These are phyloP conservation scores for Paramuricea clavata DNA, from an alignment of 92 coral and sea anemone species.

Conservation along the genomic window DNA sequence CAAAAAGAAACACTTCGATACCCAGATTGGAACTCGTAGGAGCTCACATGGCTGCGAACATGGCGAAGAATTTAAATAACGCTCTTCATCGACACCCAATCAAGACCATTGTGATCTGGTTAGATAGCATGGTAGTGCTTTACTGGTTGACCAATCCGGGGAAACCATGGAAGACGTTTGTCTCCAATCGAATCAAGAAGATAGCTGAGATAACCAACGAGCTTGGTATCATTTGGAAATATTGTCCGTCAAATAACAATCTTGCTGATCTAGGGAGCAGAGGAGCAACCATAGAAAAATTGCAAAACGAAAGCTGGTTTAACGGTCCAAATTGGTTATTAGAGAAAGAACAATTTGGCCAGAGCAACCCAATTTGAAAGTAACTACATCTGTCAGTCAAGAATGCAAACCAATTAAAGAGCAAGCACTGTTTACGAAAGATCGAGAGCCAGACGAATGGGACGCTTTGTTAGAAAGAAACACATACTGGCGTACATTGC, in stretches of 20 bases:
- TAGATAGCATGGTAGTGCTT: too few species aligned
- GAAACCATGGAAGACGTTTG: too few species aligned
- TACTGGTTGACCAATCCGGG: too few species aligned
- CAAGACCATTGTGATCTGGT: too few species aligned
- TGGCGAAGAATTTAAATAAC: too few species aligned
- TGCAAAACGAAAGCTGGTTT: constrained; percentile 65
- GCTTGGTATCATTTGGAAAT: constrained; percentile 40
- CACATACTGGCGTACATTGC: constrained; percentile 58
- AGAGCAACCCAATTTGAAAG: constrained; percentile 62
- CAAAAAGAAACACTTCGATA: too few species aligned
- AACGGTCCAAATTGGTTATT: constrained; percentile 72
- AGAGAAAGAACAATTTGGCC: constrained; percentile 65
- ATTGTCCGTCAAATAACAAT: constrained; percentile 38
- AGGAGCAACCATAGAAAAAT: constrained; percentile 46
- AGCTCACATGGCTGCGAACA: too few species aligned
- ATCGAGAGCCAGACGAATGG: constrained; percentile 62
- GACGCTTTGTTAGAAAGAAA: constrained; percentile 57
- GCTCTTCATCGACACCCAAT: too few species aligned
- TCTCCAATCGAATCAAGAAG: constrained; percentile 3
- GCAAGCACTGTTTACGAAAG: constrained; percentile 10
- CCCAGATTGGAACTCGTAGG: too few species aligned
- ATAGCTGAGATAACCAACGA: background rate
- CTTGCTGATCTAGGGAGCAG: constrained; percentile 47
- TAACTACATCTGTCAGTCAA: background rate
- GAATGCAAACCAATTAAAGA: background rate